These are phyloP conservation scores for Ploceus nigricollis DNA, from an alignment of 2,113 vertebrate genomes.

Conservation along the genomic window DNA sequence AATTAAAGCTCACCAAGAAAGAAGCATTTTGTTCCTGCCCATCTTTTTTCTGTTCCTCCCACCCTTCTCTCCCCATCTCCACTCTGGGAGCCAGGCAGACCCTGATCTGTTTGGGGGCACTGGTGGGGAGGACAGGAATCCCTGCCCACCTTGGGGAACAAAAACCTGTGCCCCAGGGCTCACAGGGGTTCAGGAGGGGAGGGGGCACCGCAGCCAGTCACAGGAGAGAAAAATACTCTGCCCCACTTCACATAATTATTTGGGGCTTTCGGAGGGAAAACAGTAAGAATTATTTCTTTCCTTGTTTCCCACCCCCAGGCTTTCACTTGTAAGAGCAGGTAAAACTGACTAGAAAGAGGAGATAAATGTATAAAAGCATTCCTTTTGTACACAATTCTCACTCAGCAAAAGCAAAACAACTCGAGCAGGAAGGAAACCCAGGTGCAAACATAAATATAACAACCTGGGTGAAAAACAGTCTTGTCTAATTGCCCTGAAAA, in stretches of 20 bases:
- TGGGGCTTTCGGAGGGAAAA: not conserved
- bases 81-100: not conserved
- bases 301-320: not conserved
- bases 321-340: not conserved
- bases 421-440: not conserved
- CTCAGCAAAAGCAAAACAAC: not conserved
- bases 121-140: not conserved
- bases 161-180: not conserved
- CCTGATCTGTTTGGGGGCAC: not conserved
- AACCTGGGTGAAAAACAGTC: not conserved
- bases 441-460: not conserved
- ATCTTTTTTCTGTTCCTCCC: not conserved
- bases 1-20: not conserved
- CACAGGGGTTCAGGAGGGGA: fast-evolving
- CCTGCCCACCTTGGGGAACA: not conserved
- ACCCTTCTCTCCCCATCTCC: not conserved
- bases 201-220: not conserved
- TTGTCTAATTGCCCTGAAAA: not conserved
- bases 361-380: not conserved
- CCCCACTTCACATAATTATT: not conserved
- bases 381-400: not conserved
- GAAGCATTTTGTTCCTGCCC: not conserved
- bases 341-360: not conserved
- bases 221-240: not conserved
- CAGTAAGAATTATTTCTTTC: not conserved